Percentiles rank a stretch among this genome's conserved stretches.
Evolutionary conservation across 2,113 vertebrate species (phyloP).

Genomic region (Myanophis thanlyinensis): DNA sequence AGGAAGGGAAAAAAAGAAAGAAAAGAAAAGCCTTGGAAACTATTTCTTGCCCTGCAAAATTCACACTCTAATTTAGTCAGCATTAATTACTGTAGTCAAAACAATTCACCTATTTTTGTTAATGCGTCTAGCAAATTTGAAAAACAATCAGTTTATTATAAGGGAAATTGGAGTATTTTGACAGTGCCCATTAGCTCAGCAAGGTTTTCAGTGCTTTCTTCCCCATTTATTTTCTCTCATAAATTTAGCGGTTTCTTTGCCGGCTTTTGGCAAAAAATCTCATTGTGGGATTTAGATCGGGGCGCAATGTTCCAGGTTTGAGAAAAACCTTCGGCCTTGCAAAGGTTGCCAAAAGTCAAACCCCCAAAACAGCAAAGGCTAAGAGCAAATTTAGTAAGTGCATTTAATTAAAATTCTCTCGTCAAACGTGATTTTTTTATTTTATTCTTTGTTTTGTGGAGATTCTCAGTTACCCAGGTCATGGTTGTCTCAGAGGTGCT

Average conservation of each 20-base stretch:
- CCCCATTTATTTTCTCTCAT: neutral
- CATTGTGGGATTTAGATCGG: neutral
- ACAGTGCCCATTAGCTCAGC: constrained; percentile 19
- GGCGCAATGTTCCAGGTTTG: neutral
- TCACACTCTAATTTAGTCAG: constrained; percentile 15
- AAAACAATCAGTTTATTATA: constrained; percentile 24
- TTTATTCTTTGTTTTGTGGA: neutral
- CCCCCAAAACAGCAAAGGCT: neutral
- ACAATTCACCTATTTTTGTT: constrained; percentile 25
- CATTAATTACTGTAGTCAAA: constrained; percentile 36
- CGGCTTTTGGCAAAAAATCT: constrained; percentile 15
- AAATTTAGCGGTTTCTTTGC: constrained; percentile 22
- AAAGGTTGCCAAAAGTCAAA: neutral
- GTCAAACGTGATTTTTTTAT: neutral
- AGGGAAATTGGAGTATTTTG: constrained; percentile 32
- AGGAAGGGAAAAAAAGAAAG: neutral
- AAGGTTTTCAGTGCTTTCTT: neutral
- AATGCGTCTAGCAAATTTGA: constrained; percentile 16
- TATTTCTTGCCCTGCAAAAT: constrained; percentile 17
- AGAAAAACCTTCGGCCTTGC: neutral
- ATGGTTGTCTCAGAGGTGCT: no score
- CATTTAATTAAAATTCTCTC: neutral
- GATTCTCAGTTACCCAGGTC: no score
- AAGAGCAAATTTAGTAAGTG: neutral
- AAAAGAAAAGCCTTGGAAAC: neutral